Evolutionary conservation across 1,140 invertebrate species (phyloP), one percentile per base, ranked within the genome.

Genomic region (Neuroterus valhalla): DNA sequence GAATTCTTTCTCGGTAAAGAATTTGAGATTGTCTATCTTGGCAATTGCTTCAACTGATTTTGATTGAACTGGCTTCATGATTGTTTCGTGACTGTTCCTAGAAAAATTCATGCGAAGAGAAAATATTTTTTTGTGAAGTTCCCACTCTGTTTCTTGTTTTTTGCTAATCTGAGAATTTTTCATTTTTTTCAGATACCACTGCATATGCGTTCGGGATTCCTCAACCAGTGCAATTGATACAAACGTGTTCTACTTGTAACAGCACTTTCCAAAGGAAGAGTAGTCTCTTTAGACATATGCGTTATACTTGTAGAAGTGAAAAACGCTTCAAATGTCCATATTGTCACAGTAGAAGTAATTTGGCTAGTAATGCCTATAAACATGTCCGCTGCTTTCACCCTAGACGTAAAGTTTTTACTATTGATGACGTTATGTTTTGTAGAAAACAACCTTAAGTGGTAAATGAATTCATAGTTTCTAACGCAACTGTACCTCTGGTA

Each of bases 361-460:
- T 62, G 31, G 55, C 55, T 15, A 62, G 55, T 31, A 62, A 62
- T 62, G 55, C 31, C 12, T 62, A 62, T 31, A 62, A 62, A 62
- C 55, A 62, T 62, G 55, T 62, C 31, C 55, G 55, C 31, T 15
- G 23, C 31, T 62, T 62, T 62, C 55, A 62, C 31, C 55, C 55
- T 26, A 23, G 31, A n/a, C 31, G 23, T 15, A 23, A 62, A 62
- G 55, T 62, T 62, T 62, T 62, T 62, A 31, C 55, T 5, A 62
- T 62, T 62, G 55, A 62, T 62, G 26, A 62, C 26, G 21, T 21
- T 31, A 62, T 62, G 55, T 23, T 62, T 62, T 62, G 55, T 62
- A 62, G 31, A 62, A 62, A 62, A 62, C 55, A 62, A 14, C 55
- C 55, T 26, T 62, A 23, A 31, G 52, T 62, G 52, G 52, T 62